Percentiles rank a stretch among this genome's conserved stretches.
phyloP scores from a whole-genome alignment of 2,888 invertebrate genomes.

The Gasteruption jaculator region DNA sequence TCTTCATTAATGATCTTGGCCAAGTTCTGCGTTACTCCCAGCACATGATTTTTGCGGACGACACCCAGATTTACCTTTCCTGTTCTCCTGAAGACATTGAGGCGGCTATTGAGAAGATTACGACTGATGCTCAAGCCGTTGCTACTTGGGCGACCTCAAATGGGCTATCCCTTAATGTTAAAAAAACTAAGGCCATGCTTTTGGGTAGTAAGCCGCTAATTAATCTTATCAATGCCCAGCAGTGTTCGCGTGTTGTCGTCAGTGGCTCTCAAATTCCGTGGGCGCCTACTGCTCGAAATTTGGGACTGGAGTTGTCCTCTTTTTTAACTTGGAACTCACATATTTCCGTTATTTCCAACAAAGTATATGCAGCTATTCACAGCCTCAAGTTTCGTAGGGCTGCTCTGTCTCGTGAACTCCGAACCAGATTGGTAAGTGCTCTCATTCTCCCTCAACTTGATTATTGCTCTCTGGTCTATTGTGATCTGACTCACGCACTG shows the following conservation, averaged over 20 bases:
- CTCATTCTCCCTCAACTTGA: neutral
- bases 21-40: neutral
- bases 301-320: constrained; percentile 12
- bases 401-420: neutral
- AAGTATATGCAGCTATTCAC: neutral
- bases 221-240: neutral
- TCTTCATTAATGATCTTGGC: too few species aligned
- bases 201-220: constrained; percentile 3
- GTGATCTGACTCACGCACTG: neutral
- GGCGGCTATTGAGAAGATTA: neutral
- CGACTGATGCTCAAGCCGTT: neutral
- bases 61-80: neutral
- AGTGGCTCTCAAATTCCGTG: neutral
- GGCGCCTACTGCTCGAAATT: constrained; percentile 8
- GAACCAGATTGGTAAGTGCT: neutral
- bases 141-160: neutral
- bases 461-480: neutral
- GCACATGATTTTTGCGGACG: neutral
- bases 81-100: neutral
- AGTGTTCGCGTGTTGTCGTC: neutral
- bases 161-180: neutral
- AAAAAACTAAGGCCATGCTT: constrained; percentile 3
- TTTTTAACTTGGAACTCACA: constrained; percentile 2
- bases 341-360: neutral
- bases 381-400: neutral